Conservation (phyloP, 2,888 invertebrate species). For the Formica aserva region DNA sequence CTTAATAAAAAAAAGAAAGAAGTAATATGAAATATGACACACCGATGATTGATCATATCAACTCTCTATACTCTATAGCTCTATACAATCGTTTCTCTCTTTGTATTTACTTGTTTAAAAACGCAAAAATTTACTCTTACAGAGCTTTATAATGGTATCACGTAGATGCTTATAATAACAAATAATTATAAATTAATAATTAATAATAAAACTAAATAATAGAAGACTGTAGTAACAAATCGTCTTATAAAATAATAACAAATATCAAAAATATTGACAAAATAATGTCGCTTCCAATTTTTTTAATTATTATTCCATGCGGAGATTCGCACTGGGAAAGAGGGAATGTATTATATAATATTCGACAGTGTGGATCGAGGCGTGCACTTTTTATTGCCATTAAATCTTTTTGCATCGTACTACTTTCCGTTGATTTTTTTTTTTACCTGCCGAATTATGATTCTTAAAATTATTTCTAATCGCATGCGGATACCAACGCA, state of each 20-base stretch:
- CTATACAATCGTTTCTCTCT: too few species aligned
- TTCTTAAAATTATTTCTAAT: constrained; percentile 60
- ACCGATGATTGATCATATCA: too few species aligned
- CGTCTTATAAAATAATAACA: neutral
- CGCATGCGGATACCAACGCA: constrained; percentile 53
- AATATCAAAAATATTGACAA: neutral
- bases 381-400: constrained; percentile 75
- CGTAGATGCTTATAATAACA: neutral
- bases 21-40: neutral
- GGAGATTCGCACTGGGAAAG: neutral
- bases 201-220: neutral
- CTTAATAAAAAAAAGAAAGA: neutral
- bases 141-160: neutral
- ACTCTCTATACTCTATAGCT: neutral
- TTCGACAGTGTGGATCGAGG: constrained; percentile 41
- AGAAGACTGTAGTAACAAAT: neutral
- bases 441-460: constrained; percentile 55
- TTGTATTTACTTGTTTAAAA: neutral
- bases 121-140: neutral
- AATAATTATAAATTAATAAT: neutral
- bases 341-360: constrained; percentile 6
- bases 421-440: constrained; percentile 57
- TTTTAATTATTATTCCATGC: neutral
- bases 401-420: constrained; percentile 69
- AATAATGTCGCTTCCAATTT: neutral